Percentiles rank a stretch among this genome's conserved stretches.
Evolutionary conservation across 2,888 invertebrate genomes (phyloP).

Genomic region (Drosophila meridiana): DNA sequence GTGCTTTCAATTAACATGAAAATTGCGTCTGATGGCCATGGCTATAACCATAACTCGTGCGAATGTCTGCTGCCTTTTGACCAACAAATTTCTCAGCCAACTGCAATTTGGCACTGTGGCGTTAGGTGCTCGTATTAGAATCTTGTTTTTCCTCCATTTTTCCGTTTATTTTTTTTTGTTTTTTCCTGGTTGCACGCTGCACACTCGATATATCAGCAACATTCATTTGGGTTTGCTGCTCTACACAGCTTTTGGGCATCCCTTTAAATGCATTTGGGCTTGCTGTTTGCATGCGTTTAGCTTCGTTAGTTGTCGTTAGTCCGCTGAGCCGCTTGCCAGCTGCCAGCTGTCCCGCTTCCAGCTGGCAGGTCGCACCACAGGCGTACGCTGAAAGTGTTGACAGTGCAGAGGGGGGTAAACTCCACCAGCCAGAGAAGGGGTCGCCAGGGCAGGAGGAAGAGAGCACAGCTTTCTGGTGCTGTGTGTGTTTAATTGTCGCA

Average conservation of each 20-base stretch:
- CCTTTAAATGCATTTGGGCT: conserved; percentile 62
- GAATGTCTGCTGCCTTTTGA: conserved; percentile 13
- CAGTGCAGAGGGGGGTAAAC: conserved; percentile 14
- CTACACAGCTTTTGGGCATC: not conserved
- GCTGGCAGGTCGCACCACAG: conserved; percentile 42
- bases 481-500: conserved; percentile 76
- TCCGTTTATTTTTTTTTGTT: not conserved
- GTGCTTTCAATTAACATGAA: conserved; percentile 5
- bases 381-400: conserved; percentile 48
- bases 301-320: conserved; percentile 73
- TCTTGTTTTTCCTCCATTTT: not conserved
- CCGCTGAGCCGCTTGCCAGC: conserved; percentile 47
- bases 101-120: conserved; percentile 34
- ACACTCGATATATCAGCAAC: conserved; percentile 61
- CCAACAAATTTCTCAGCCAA: conserved; percentile 14
- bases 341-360: conserved; percentile 50
- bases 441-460: fast-evolving
- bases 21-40: conserved; percentile 20
- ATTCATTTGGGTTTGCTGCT: conserved; percentile 47
- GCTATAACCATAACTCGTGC: conserved; percentile 43
- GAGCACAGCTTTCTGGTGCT: conserved; percentile 24
- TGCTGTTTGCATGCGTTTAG: conserved; percentile 73
- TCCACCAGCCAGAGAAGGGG: too few relatives aligned
- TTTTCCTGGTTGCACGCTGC: conserved; percentile 23
- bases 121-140: conserved; percentile 23